Evolutionary conservation across 2,113 vertebrate genomes (phyloP).

Genomic region (Notothenia rossii): DNA sequence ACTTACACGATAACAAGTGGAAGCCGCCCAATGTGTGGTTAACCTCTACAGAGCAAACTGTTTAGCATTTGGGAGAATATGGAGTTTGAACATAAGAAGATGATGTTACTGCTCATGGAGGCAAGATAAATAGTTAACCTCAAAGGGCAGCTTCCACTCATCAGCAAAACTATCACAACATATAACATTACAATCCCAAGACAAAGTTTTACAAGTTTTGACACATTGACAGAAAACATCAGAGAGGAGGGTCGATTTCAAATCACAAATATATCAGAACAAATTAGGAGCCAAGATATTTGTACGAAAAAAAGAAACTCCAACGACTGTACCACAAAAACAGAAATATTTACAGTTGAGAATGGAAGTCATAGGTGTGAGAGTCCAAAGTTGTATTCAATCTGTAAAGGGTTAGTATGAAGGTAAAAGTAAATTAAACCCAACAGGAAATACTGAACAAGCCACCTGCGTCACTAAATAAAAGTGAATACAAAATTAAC

Average conservation of each 20-base stretch:
- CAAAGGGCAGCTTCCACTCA: conserved; percentile 22
- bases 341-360: not conserved
- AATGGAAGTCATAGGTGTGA: not conserved
- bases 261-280: conserved; percentile 18
- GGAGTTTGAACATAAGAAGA: not conserved
- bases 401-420: conserved; percentile 15
- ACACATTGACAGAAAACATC: conserved; percentile 7
- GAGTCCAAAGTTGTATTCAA: conserved; percentile 7
- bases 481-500: not conserved
- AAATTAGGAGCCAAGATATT: conserved; percentile 25
- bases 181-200: not conserved
- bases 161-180: not conserved
- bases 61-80: not conserved
- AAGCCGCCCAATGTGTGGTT: conserved; percentile 19
- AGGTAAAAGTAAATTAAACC: conserved; percentile 5
- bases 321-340: conserved; percentile 1
- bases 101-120: too few species aligned
- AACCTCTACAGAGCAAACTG: not conserved
- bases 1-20: not conserved
- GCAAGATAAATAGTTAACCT: not conserved
- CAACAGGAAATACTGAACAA: not conserved
- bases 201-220: too few species aligned
- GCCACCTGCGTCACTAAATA: not conserved
- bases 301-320: too few species aligned
- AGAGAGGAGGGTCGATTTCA: not conserved